Evolutionary conservation across 2,113 vertebrate species (phyloP), one percentile per base, ranked within the genome.

Genomic region (Chaetops frenatus): DNA sequence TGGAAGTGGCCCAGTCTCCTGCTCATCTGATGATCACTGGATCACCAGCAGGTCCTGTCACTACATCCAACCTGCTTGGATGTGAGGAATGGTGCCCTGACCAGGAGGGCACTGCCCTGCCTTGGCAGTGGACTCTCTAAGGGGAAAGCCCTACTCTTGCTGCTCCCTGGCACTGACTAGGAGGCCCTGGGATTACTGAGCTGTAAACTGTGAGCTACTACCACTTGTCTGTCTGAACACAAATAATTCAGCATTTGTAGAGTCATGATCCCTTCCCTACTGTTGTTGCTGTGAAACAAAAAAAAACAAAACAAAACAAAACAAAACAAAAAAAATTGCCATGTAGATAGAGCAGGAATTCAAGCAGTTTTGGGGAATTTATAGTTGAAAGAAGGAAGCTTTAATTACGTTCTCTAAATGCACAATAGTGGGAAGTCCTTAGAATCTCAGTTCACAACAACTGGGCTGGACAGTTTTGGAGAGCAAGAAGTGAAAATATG

Each of bases 11-110:
- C 36, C 23, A 2, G 1, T 29, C 33, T 80, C 9, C 53, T 38
- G 33, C 21, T 88, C 80, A 9, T 73, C 48, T 89, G 81, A 73
- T 20, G 61, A 29, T 20, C 40, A 35, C 18, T 28, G n/a, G 15
- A 60, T 22, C 25, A n/a, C 5, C 1, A 2, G 28, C 45, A 61
- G 50, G 38, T 84, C 45, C 18, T 27, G 36, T 45, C 7, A 12
- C 45, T 72, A 31, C 31, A 14, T n/a, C 4, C 6, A 20, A 13
- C 11, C 12, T 65, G 16, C 22, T 33, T 1, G 2, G 50, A 78
- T 5, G 2, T 12, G 16, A 22, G 9, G 12, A 15, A 31, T 1
- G 4, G 22, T 0, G 0, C 6, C 17, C 15, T 31, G 61, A 9
- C 16, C 1, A 5, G 0, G 1, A 33, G 11, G 21, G 23, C 33